Evolutionary conservation across 2,797 vertebrate genomes (phyloP).

Genomic region (Myiothlypis chrysogaster): DNA sequence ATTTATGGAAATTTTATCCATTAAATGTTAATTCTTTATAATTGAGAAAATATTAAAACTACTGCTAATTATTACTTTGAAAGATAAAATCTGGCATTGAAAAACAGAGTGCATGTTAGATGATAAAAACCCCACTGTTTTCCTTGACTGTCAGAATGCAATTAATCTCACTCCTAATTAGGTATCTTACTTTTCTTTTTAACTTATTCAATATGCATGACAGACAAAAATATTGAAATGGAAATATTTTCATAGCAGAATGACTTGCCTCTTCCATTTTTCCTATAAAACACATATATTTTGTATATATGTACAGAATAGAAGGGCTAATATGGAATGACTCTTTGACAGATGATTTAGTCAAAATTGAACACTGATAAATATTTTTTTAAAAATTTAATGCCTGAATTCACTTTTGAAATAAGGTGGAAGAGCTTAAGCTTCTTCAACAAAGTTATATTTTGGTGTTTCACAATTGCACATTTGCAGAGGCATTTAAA

Average conservation of each 20-base stretch:
- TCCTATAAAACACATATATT: background rate
- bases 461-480: background rate
- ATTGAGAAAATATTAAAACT: slow-evolving; percentile 21
- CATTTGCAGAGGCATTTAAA: background rate
- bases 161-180: background rate
- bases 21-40: slow-evolving; percentile 28
- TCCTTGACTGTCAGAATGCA: slow-evolving; percentile 9
- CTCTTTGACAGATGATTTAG: background rate
- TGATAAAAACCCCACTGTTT: background rate
- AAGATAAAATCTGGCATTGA: slow-evolving; percentile 21
- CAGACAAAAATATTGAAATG: background rate
- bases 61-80: slow-evolving; percentile 6
- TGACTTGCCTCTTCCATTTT: background rate
- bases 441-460: background rate
- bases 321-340: background rate
- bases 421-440: background rate
- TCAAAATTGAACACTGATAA: background rate
- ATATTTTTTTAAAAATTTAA: accelerated
- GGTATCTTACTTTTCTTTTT: background rate
- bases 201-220: background rate
- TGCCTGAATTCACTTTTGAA: background rate
- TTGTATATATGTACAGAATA: background rate
- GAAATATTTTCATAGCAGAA: background rate
- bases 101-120: background rate
- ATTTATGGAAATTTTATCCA: slow-evolving; percentile 11